Evolutionary conservation across 1,140 invertebrate genomes (phyloP).

Genomic region (Anoplophora glabripennis): DNA sequence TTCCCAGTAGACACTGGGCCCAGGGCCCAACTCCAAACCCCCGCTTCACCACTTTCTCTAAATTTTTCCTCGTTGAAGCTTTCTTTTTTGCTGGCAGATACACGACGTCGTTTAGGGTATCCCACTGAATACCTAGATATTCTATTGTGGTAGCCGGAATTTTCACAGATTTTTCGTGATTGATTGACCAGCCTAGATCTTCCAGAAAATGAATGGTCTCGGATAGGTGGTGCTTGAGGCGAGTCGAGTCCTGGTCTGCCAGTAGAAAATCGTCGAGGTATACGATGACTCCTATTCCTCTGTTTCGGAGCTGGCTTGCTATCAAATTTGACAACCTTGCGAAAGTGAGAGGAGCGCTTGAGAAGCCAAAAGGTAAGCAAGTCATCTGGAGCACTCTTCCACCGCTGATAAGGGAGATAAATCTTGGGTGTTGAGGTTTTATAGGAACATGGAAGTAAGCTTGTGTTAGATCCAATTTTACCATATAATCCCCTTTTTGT

Average conservation of each 20-base stretch:
- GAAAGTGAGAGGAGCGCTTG: conserved; percentile 32
- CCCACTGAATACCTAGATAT: too few relatives aligned
- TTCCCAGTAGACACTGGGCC: too few relatives aligned
- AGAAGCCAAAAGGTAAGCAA: conserved; percentile 39
- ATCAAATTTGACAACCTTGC: conserved; percentile 22
- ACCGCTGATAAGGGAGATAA: conserved; percentile 16
- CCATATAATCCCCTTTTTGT: too few relatives aligned
- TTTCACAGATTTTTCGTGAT: too few relatives aligned
- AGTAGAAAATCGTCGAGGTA: conserved; percentile 31
- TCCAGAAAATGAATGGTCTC: too few relatives aligned
- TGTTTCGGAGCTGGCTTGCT: conserved; percentile 19
- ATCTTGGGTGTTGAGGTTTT: conserved; percentile 27
- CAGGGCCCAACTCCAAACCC: not conserved
- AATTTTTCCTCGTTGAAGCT: too few relatives aligned
- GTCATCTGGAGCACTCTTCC: conserved; percentile 35
- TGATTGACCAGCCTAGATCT: too few relatives aligned
- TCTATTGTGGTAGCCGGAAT: too few relatives aligned
- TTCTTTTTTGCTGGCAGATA: too few relatives aligned
- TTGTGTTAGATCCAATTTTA: not conserved
- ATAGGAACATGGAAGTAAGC: conserved; percentile 18
- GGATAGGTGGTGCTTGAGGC: too few relatives aligned
- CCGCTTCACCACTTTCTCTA: not conserved
- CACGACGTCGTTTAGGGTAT: too few relatives aligned
- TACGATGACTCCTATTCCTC: conserved; percentile 25
- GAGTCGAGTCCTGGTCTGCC: not conserved